Conservation (phyloP, 2,797 vertebrate species). For the Phrynocephalus guinanensis region DNA sequence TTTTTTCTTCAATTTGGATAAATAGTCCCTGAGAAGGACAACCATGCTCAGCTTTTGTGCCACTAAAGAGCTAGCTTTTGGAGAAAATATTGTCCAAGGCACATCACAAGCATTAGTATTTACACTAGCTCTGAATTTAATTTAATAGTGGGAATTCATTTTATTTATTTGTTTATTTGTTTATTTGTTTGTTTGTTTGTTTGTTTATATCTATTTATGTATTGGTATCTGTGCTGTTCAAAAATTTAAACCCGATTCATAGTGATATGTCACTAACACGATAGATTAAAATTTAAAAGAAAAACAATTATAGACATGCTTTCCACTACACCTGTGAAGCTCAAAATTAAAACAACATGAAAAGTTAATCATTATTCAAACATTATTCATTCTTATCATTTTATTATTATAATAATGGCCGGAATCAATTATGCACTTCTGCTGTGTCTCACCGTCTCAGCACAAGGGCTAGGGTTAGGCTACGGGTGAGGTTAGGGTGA, state of each 20-base stretch:
- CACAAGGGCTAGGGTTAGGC: no score
- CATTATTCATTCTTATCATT: not conserved
- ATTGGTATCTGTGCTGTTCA: not conserved
- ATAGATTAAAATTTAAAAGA: no score
- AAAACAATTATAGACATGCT: no score
- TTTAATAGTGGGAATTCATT: not conserved
- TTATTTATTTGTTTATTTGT: no score
- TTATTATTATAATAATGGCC: no score
- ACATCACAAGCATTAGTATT: not conserved
- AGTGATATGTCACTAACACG: not conserved
- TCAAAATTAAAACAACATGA: not conserved
- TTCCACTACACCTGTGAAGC: not conserved
- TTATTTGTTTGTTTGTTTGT: no score
- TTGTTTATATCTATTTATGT: no score
- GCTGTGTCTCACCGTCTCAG: no score
- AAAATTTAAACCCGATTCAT: not conserved
- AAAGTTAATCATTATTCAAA: not conserved
- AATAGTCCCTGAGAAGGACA: not conserved
- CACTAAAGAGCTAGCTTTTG: not conserved
- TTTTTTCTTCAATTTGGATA: not conserved
- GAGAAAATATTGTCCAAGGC: not conserved
- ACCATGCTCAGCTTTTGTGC: not conserved
- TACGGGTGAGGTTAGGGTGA: no score
- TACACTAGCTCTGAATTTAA: not conserved
- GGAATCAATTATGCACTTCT: no score